Evolutionary conservation across 2,113 vertebrate genomes (phyloP).

Genomic region (Cercopithecus mona): DNA sequence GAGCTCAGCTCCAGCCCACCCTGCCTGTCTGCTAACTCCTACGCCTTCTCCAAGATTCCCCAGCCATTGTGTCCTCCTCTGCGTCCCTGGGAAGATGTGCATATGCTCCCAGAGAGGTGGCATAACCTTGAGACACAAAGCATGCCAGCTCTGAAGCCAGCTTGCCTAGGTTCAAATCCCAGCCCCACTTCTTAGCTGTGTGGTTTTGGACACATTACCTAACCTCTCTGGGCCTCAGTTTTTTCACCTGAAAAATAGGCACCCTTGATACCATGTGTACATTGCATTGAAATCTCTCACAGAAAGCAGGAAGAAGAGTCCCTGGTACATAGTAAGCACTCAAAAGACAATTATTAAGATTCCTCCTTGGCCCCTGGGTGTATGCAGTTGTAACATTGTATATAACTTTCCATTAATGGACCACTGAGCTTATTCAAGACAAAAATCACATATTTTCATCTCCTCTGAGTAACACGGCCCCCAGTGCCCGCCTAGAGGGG

Average conservation of each 20-base stretch:
- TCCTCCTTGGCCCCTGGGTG: background rate
- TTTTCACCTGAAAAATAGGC: background rate
- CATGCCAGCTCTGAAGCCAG: background rate
- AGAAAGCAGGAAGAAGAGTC: background rate
- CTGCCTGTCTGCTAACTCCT: background rate
- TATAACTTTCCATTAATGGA: background rate
- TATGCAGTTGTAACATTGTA: background rate
- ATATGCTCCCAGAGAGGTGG: background rate
- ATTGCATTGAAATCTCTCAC: background rate
- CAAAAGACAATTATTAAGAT: background rate
- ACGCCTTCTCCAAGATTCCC: background rate
- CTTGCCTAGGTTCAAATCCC: background rate
- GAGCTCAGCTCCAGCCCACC: background rate
- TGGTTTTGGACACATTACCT: background rate
- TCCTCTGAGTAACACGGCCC: background rate
- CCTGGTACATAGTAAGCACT: background rate
- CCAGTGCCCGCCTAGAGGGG: fast-evolving
- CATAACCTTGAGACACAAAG: background rate
- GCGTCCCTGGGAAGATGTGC: too few species aligned
- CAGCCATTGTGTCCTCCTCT: background rate
- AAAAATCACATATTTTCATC: background rate
- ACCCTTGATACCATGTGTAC: background rate
- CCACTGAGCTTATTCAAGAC: background rate
- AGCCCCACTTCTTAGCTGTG: background rate
- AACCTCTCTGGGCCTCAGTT: background rate